A percentile compares a stretch with the other conserved stretches of the same genome.
These are phyloP conservation scores for Scaptomyza flava DNA, from an alignment of 2,888 invertebrate genomes.

Conservation along the genomic window DNA sequence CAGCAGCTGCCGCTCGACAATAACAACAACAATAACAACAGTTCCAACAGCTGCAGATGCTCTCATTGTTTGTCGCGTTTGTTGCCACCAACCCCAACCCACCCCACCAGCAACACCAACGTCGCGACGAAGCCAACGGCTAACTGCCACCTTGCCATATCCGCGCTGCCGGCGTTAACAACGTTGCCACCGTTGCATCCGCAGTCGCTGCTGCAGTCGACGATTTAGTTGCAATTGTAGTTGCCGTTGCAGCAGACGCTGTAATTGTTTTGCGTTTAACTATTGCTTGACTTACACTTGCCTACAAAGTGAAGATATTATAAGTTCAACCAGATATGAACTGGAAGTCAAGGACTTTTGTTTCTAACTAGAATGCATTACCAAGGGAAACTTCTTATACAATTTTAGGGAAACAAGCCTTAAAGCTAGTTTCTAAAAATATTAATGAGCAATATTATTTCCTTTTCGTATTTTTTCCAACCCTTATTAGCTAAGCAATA, in stretches of 20 bases:
- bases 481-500: neutral
- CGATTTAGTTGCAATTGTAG: slow-evolving; percentile 25
- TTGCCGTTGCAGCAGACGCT: slow-evolving; percentile 46
- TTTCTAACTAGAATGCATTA: no score
- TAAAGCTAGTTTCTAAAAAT: no score
- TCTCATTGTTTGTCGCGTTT: slow-evolving; percentile 71
- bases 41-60: slow-evolving; percentile 65
- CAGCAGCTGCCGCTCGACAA: slow-evolving; percentile 32
- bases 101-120: neutral
- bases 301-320: slow-evolving; percentile 17
- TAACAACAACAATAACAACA: slow-evolving; percentile 17
- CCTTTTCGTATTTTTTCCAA: neutral
- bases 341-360: no score
- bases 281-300: slow-evolving; percentile 40
- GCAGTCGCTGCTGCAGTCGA: slow-evolving; percentile 51
- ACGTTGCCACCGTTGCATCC: slow-evolving; percentile 59
- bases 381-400: no score
- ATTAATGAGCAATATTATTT: no score
- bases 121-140: slow-evolving; percentile 14
- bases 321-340: no score
- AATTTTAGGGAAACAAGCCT: no score
- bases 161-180: slow-evolving; percentile 61
- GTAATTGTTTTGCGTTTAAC: slow-evolving; percentile 55
- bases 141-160: slow-evolving; percentile 57
- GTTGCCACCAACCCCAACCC: slow-evolving; percentile 18